A percentile compares a stretch with the other conserved stretches of the same genome.
Conservation (phyloP, 2,113 vertebrate genomes). For the Leptocoma aspasia region DNA sequence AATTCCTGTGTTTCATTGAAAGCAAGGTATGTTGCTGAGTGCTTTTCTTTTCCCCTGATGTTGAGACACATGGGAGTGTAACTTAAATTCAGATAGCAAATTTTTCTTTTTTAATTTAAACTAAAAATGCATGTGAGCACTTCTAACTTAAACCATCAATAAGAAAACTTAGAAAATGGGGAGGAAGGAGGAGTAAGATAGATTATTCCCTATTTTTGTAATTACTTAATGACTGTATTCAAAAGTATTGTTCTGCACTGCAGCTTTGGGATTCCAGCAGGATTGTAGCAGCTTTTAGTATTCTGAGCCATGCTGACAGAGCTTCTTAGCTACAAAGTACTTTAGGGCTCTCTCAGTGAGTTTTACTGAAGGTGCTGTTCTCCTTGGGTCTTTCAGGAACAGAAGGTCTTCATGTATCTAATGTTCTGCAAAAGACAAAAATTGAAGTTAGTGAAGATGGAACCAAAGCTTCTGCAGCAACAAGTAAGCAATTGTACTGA, state of each 20-base stretch:
- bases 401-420: slow-evolving; percentile 84
- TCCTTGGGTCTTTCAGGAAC: slow-evolving; percentile 71
- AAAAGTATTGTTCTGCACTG: background rate
- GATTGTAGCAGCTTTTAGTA: background rate
- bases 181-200: background rate
- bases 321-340: background rate
- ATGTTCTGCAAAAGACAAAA: slow-evolving; percentile 91
- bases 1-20: background rate
- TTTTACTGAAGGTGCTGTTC: background rate
- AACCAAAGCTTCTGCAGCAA: slow-evolving; percentile 91
- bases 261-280: background rate
- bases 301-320: background rate
- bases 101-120: background rate
- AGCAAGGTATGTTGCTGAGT: background rate
- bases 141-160: background rate
- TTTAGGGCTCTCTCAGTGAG: background rate
- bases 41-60: accelerated
- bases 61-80: background rate
- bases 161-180: background rate
- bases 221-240: background rate
- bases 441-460: slow-evolving; percentile 94
- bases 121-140: background rate
- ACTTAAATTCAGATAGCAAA: background rate
- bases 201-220: background rate
- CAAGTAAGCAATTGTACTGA: slow-evolving; percentile 74